Base-by-base conservation (phyloP, 1,140 invertebrate species). In the Protaetia brevitarsis region DNA sequence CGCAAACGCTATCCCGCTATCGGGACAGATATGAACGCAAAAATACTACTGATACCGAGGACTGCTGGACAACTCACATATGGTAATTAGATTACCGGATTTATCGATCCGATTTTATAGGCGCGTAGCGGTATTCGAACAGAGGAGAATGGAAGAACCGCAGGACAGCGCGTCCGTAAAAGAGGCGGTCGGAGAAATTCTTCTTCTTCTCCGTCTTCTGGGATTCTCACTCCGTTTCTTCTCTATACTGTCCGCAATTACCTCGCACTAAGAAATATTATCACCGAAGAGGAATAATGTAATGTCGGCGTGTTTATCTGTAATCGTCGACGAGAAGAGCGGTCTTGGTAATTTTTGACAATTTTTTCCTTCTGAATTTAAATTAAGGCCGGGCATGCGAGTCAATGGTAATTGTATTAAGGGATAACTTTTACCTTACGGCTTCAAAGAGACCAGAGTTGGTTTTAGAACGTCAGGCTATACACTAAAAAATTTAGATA, bases 21-120 rank as follows among this genome's bases (percentile, higher is more conserved):
- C 63, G 41, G 63, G 63, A 64, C 63, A 64, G 63, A 64, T 64
- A 64, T 64, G 63, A 64, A 41, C 30, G 63, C 41, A 64, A 64
- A 64, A 64, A 64, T 56, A 64, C 63, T 56, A 56, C 41, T 51
- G 63, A 64, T 64, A 57, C 34, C 34, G 19, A 11, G 41, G 41
- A 51, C 41, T 51, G 30, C 41, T 51, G 41, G 41, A 30, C 41
- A 30, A 51, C 23, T 31, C 63, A 56, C 63, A 30, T 64, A 64
- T 64, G 63, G 63, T 56, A 64, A 64, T 64, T 64, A 64, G 63
- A 27, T 63, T 64, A 64, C 63, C 51, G 41, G 41, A 51, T 51
- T 51, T 51, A 51, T 51, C 41, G 41, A 51, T 51, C 16, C 41
- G 41, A 51, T 51, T 51, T 51, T 51, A 51, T 19, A 51, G 41